Base-by-base conservation (phyloP, 92 coral and sea anemone species). In the Phenganax stokvisi region DNA sequence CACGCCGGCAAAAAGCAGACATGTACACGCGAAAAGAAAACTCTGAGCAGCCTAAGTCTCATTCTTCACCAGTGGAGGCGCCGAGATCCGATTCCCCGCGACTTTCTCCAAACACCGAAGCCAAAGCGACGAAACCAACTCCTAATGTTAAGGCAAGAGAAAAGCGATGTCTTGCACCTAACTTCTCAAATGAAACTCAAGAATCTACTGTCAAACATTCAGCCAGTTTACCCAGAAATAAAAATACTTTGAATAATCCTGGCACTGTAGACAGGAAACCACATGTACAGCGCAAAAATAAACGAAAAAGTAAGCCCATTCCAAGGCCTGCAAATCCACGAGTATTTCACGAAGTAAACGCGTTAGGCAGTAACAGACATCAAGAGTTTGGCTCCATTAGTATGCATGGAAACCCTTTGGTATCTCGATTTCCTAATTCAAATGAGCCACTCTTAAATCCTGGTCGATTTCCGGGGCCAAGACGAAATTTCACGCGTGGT, bases 331-430 rank as follows among this genome's bases (percentile, higher is more conserved):
- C 9, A 25, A 1, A 15, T 8, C 9, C 53, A 57, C 57, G 27
- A 27, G 28, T 5, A 0, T 75, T 75, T 57, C 80, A 57, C n/a
- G 80, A 75, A 51, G 80, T 75, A 13, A 75, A 75, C 16, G 67
- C 57, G 8, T 75, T 75, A 37, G 80, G 80, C 13, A 65, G 80
- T 56, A 65, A 75, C 0, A 28, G 57, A 8, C 77, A 73, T 57
- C 12, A 11, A 6, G 11, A 17, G 15, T 4, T 4, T 44, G 31
- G 31, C 11, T 17, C 27, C 0, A 9, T 65, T 44, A 44, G 11
- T 44, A 65, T 10, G 25, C 65, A 54, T 52, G 77, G 12, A 44
- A 76, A 69, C 56, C 30, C 54, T 61, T n/a, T 61, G 5, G 56
- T 5, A 15, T 10, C 25, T 58, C 51, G 6, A 74, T 47, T 61